These are phyloP conservation scores for Caenorhabditis sp. DNA, from an alignment of 2,888 invertebrate species.

Conservation along the genomic window DNA sequence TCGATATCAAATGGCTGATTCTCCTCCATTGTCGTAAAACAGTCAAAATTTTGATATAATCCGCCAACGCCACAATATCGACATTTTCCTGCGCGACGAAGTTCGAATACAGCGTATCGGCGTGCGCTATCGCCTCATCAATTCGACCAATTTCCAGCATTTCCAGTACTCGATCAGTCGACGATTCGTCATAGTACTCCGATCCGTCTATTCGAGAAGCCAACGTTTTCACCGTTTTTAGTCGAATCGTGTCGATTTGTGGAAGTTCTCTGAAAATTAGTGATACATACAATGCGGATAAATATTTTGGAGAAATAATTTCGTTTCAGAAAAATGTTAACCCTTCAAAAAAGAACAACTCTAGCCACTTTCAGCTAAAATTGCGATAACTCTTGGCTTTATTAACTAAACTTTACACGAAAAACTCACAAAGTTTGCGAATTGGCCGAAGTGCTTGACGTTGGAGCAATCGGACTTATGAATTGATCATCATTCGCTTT, in stretches of 20 bases:
- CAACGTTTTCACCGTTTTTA: constrained; percentile 28
- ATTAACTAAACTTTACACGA: no score
- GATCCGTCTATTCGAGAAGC: constrained; percentile 27
- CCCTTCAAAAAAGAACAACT: no score
- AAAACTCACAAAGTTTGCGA: neutral
- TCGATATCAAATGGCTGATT: constrained; percentile 18
- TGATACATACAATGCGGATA: no score
- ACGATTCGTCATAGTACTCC: constrained; percentile 29
- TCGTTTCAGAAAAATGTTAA: no score
- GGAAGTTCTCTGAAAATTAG: constrained; percentile 31
- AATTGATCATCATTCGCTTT: constrained; percentile 2
- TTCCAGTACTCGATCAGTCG: constrained; percentile 30
- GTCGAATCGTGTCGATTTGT: constrained; percentile 16
- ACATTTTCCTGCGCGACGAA: constrained; percentile 22
- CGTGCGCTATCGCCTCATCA: constrained; percentile 33
- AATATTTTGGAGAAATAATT: no score
- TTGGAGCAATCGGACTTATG: constrained; percentile 8
- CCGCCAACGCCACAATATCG: constrained; percentile 32
- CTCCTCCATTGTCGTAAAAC: constrained; percentile 42
- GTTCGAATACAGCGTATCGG: constrained; percentile 30
- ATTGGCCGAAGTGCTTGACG: constrained; percentile 4
- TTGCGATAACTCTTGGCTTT: no score
- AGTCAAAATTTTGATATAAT: constrained; percentile 34
- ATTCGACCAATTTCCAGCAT: constrained; percentile 39
- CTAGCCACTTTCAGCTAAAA: no score